Base-by-base conservation (phyloP, 1,140 invertebrate species). In the Drosophila nasuta region DNA sequence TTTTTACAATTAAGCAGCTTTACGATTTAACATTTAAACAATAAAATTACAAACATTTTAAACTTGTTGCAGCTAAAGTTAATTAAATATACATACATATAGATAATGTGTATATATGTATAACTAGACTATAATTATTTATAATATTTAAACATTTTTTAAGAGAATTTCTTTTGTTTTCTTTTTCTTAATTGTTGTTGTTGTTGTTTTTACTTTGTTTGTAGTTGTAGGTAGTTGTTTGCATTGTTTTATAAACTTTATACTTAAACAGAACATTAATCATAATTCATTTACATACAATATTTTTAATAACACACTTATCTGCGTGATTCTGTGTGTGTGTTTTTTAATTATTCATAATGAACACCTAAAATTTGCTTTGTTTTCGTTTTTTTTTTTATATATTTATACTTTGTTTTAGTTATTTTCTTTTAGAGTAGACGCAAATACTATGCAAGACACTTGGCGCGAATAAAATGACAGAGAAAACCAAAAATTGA, bases 171-270 rank as follows among this genome's bases (percentile, higher is more conserved):
- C 48, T 76, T 60, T 83, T 66, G 70, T 79, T 67, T 60, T 59
- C 43, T 11, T 82, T 70, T 60, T 56, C 30, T 58, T 62, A 54
- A 35, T 62, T 58, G 25, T 67, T 58, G 46, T 66, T 51, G 41
- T 35, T 38, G 35, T 38, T 38, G 35, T 38, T 38, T 7, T 66
- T 58, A 43, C 70, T 74, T 59, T 66, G 17, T 38, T 64, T 70
- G 43, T 79, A 72, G 63, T 77, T 86, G 83, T 80, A 87, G 83
- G 83, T 88, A 87, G 83, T 87, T 87, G 73, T 83, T 87, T 88
- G 80, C 77, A 83, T 87, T 80, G 80, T 78, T 87, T 80, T 82
- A 79, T 80, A 80, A 82, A 79, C 68, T 25, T 77, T 80, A 83
- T 33, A 73, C 75, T 74, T 88, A 69, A 77, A 77, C n/a, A 70